Evolutionary conservation across 2,888 invertebrate genomes (phyloP).

Genomic region (Protophormia terraenovae): DNA sequence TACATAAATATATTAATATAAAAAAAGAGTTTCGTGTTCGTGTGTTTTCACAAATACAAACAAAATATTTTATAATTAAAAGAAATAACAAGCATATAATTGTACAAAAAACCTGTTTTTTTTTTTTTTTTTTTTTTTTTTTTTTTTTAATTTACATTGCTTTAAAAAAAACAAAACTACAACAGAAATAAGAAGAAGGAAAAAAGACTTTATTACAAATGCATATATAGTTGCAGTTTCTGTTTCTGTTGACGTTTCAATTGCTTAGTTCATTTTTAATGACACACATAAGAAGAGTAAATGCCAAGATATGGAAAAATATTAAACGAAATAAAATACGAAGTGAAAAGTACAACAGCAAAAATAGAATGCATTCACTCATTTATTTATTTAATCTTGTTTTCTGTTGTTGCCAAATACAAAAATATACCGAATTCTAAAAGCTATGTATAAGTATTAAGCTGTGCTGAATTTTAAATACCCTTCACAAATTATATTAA

Average conservation of each 20-base stretch:
- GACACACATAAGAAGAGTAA: slow-evolving; percentile 3
- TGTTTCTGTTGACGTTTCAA: background rate
- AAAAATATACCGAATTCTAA: too few species aligned
- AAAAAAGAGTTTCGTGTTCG: too few species aligned
- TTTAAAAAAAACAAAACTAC: background rate
- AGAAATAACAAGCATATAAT: slow-evolving; percentile 45
- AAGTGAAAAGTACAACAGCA: slow-evolving; percentile 22
- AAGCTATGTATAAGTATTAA: too few species aligned
- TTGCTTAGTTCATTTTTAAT: slow-evolving; percentile 41
- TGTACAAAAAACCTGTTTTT: slow-evolving; percentile 11
- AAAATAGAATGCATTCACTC: too few species aligned
- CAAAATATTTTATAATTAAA: slow-evolving; percentile 52
- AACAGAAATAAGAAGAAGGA: background rate
- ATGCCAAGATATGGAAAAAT: background rate
- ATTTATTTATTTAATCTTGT: too few species aligned
- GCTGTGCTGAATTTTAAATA: too few species aligned
- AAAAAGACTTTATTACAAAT: slow-evolving; percentile 30
- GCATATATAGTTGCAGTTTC: background rate
- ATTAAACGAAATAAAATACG: slow-evolving; percentile 10
- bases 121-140: too few species aligned
- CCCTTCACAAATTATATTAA: too few species aligned
- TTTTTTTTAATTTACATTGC: slow-evolving; percentile 11
- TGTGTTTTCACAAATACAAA: background rate
- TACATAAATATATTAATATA: too few species aligned
- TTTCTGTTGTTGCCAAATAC: slow-evolving; percentile 8